Percentiles rank a stretch among this genome's conserved stretches.
phyloP scores from a whole-genome alignment of 1,140 invertebrate genomes.

The Druon quercuslanigerum region DNA sequence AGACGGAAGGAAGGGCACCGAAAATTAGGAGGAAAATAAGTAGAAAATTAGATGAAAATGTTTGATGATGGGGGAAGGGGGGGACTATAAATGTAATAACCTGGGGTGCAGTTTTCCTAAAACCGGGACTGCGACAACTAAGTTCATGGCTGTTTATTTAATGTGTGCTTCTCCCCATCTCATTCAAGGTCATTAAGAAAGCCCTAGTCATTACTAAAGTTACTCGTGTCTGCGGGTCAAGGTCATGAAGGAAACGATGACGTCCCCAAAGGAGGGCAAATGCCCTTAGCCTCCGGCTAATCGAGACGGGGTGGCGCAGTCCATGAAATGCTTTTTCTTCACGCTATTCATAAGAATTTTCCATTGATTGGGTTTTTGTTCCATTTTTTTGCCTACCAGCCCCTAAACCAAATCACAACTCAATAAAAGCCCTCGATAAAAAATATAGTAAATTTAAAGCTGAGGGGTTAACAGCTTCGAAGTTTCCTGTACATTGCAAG shows the following conservation, averaged over 20 bases:
- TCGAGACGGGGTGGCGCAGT: not conserved
- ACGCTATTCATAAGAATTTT: no score
- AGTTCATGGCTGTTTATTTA: not conserved
- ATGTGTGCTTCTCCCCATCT: conserved; percentile 1
- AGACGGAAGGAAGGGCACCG: not conserved
- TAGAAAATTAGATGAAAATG: not conserved
- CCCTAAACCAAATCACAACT: not conserved
- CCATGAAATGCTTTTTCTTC: conserved; percentile 5
- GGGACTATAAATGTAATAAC: no score
- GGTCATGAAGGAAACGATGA: conserved; percentile 7
- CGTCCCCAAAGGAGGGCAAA: not conserved
- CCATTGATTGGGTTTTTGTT: not conserved
- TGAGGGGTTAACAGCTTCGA: no score
- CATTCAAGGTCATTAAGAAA: conserved; percentile 23
- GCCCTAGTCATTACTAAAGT: conserved; percentile 4
- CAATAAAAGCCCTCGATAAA: not conserved
- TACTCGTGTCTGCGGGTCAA: conserved; percentile 9
- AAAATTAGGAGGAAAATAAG: no score
- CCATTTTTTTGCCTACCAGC: not conserved
- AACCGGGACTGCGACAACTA: not conserved
- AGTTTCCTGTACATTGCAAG: no score
- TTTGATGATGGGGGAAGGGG: not conserved
- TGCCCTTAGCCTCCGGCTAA: not conserved
- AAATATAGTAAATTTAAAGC: no score
- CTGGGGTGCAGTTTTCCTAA: no score